These are phyloP conservation scores for Platichthys stellatus DNA, from an alignment of 2,113 vertebrate species.

Conservation along the genomic window DNA sequence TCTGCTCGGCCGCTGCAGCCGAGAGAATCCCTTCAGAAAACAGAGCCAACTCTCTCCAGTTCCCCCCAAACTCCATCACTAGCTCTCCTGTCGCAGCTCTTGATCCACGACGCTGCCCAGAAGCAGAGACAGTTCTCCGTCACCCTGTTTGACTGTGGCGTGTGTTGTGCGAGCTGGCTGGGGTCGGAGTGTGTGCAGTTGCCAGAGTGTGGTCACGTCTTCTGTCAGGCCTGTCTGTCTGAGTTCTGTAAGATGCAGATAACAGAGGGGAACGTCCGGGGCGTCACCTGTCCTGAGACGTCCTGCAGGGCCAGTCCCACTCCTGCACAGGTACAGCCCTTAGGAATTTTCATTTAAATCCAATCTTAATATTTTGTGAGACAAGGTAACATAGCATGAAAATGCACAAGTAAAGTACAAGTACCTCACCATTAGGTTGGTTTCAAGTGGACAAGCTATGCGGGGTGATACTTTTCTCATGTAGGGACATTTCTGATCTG, in stretches of 20 bases:
- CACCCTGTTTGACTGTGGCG: conserved; percentile 85
- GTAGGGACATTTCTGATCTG: too few species aligned
- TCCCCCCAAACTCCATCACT: conserved; percentile 75
- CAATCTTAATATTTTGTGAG: too few species aligned
- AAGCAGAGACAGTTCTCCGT: conserved; percentile 85
- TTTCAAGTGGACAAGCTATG: too few species aligned
- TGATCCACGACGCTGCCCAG: conserved; percentile 87
- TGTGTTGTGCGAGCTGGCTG: conserved; percentile 87
- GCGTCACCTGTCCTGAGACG: conserved; percentile 87
- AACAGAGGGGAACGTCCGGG: conserved; percentile 86
- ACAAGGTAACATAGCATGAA: too few species aligned
- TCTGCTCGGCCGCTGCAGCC: background rate
- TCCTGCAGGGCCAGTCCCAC: conserved; percentile 85
- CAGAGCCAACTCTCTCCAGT: conserved; percentile 26
- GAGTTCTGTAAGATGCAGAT: conserved; percentile 90
- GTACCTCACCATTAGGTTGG: too few species aligned
- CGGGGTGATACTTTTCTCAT: too few species aligned
- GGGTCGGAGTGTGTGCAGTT: conserved; percentile 87
- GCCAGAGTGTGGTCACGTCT: conserved; percentile 86
- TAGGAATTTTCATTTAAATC: too few species aligned
- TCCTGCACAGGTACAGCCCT: conserved; percentile 85
- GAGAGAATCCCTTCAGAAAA: background rate
- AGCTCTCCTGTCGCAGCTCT: conserved; percentile 83
- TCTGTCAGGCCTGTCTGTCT: conserved; percentile 86
- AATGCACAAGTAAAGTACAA: too few species aligned